Evolutionary conservation across 2,888 invertebrate species (phyloP), one percentile per base, ranked within the genome.

Genomic region (Drosophila mimetica): DNA sequence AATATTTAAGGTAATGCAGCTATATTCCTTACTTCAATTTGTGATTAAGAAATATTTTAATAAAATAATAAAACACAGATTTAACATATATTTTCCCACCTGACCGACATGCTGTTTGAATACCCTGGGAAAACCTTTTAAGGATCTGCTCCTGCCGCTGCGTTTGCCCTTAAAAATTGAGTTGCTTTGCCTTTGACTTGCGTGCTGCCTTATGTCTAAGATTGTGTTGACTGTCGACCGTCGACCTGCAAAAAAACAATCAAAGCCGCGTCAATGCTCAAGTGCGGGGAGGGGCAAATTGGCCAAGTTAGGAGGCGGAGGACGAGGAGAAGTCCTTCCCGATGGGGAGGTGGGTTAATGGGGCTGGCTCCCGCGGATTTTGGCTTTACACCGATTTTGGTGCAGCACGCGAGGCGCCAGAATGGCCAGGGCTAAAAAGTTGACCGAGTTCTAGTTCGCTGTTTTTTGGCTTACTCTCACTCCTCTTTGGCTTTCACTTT

Each of bases 361-460:
- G 34, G 41, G 30, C 44, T 25, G 42, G 28, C 41, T 46, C 1
- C 13, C 28, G 13, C 13, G 48, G 59, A 59, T 41, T 55, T 55
- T 55, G 55, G 55, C 55, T 53, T 36, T 36, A 36, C 53, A 47
- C 20, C 28, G 46, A 30, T 30, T 46, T 28, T 30, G 46, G 32
- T 54, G 54, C 54, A 54, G 74, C 81, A 87, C 81, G 86, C 86
- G 67, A 81, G 74, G 74, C 67, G 74, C 80, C 77, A 74, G 37
- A 32, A 28, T 67, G 78, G 55, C 48, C 54, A 65, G 28, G 9
- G 32, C 37, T 6, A 42, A 72, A 72, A 61, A 53, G 34, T 60
- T 67, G 48, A 53, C 70, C 70, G 72, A 70, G 70, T 70, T 70
- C 63, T 71, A 70, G 34, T 66, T 66, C 51, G 42, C 67, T 71